Percentiles rank a stretch among this genome's conserved stretches.
phyloP scores from a whole-genome alignment of 2,113 vertebrate species.

The Thunnus maccoyii region DNA sequence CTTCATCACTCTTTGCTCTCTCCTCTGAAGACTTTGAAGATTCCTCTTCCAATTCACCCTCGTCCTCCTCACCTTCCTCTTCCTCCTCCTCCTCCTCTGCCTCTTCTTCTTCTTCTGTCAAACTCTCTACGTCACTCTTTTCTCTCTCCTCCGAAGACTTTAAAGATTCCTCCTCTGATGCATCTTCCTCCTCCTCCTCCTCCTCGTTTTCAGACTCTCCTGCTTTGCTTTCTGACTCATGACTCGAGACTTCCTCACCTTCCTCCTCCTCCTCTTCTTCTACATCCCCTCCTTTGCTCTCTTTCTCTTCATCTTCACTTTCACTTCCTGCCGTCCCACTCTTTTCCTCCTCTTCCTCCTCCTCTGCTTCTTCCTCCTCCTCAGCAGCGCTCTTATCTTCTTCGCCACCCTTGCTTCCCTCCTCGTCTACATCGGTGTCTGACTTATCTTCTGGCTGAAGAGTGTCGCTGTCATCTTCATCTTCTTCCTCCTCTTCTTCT shows the following conservation, averaged over 20 bases:
- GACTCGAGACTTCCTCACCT: slow-evolving; percentile 32
- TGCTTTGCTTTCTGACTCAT: slow-evolving; percentile 38
- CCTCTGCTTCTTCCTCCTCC: background rate
- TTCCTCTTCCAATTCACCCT: background rate
- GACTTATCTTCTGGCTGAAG: slow-evolving; percentile 37
- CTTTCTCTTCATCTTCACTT: slow-evolving; percentile 41
- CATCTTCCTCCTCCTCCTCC: slow-evolving; percentile 47
- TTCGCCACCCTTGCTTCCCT: background rate
- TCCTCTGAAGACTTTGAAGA: background rate
- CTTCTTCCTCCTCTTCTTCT: slow-evolving; percentile 27
- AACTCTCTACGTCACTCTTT: slow-evolving; percentile 32
- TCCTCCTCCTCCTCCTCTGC: slow-evolving; percentile 10
- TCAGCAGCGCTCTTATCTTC: slow-evolving; percentile 2
- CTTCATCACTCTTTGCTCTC: slow-evolving; percentile 26
- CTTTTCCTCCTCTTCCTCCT: slow-evolving; percentile 9
- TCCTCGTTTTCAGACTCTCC: slow-evolving; percentile 31
- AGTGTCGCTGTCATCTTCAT: slow-evolving; percentile 40
- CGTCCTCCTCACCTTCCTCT: background rate
- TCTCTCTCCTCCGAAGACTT: slow-evolving; percentile 36
- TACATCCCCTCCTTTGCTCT: slow-evolving; percentile 25
- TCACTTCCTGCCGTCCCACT: background rate
- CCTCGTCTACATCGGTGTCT: slow-evolving; percentile 29
- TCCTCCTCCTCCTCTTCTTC: slow-evolving; percentile 41
- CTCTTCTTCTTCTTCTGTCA: slow-evolving; percentile 4
- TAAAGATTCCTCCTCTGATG: slow-evolving; percentile 42